Conservation (phyloP, 2,888 invertebrate species). For the Rhimphoctona megacephalus region DNA sequence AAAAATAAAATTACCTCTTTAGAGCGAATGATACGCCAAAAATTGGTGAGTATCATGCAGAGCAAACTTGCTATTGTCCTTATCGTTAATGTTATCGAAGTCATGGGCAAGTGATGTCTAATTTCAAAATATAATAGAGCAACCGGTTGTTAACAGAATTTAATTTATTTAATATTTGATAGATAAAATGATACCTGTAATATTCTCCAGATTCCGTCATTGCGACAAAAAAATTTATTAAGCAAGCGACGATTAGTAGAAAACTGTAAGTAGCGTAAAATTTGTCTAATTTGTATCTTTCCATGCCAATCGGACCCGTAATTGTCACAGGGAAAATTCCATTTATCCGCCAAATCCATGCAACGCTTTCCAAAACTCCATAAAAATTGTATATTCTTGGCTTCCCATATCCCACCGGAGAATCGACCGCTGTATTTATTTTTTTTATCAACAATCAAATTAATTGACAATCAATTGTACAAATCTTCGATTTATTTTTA, state of each 20-base stretch:
- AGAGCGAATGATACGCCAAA: constrained; percentile 51
- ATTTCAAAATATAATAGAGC: neutral
- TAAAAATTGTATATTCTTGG: constrained; percentile 47
- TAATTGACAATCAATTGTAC: neutral
- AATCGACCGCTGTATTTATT: constrained; percentile 51
- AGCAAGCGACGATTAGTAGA: neutral
- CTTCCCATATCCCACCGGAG: constrained; percentile 14
- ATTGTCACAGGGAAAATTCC: constrained; percentile 62
- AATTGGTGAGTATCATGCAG: constrained; percentile 41
- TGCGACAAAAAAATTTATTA: neutral
- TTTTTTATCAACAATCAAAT: constrained; percentile 1
- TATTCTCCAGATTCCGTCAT: neutral
- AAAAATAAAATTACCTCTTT: constrained; percentile 43
- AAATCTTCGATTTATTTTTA: no score
- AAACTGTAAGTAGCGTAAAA: constrained; percentile 45
- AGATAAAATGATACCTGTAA: constrained; percentile 2
- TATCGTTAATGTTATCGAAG: constrained; percentile 32
- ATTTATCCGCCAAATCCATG: constrained; percentile 59
- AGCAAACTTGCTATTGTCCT: constrained; percentile 38
- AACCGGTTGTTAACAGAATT: neutral
- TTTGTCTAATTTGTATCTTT: constrained; percentile 55
- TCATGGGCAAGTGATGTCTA: constrained; percentile 24
- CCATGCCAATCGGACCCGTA: constrained; percentile 15
- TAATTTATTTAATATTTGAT: neutral
- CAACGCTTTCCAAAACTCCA: constrained; percentile 47